These are phyloP conservation scores for Takifugu rubripes DNA, from an alignment of 2,797 vertebrate species.

Conservation along the genomic window DNA sequence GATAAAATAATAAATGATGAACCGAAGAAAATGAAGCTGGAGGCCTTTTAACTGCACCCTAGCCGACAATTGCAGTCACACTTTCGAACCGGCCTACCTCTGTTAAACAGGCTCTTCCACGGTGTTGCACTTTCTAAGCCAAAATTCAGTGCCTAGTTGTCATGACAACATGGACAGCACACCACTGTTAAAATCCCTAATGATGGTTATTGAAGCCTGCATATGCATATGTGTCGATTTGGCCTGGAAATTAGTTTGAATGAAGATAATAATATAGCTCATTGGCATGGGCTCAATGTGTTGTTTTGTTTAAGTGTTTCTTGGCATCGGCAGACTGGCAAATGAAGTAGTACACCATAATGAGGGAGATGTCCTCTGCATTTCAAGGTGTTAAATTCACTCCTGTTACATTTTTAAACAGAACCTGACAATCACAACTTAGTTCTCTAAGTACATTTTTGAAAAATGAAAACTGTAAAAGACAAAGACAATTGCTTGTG, in stretches of 20 bases:
- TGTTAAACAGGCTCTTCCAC: conserved; percentile 16
- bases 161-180: conserved; percentile 58
- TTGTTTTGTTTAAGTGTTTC: conserved; percentile 59
- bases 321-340: conserved; percentile 30
- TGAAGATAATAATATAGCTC: conserved; percentile 57
- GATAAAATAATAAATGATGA: neutral
- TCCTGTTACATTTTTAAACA: conserved; percentile 2
- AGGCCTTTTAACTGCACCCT: neutral
- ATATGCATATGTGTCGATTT: conserved; percentile 50
- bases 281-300: conserved; percentile 52
- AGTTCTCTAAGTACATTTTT: neutral
- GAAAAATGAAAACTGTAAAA: neutral
- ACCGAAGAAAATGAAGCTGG: neutral
- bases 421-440: too few species aligned
- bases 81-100: conserved; percentile 21
- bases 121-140: conserved; percentile 36
- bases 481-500: neutral
- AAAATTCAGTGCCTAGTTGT: conserved; percentile 48
- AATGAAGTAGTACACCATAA: conserved; percentile 19
- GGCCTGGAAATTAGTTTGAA: conserved; percentile 55
- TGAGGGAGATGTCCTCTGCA: neutral
- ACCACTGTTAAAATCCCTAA: conserved; percentile 42
- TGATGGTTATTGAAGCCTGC: conserved; percentile 51
- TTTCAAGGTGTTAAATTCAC: conserved; percentile 39
- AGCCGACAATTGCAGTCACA: neutral